Base-by-base conservation (phyloP, 2,888 invertebrate genomes). In the Plusia festucae region DNA sequence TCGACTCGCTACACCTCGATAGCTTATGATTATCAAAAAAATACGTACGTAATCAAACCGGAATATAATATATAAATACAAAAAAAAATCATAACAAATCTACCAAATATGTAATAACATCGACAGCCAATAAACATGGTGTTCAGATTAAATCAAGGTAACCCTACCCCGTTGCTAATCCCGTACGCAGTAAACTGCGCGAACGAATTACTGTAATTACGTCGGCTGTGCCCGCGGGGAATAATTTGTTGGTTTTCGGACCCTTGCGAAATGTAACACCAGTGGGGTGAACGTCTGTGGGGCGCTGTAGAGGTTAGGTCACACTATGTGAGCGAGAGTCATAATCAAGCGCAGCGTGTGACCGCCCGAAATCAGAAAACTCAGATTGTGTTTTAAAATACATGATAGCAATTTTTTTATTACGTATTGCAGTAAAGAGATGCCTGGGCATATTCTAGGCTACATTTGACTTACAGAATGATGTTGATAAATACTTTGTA, bases 161-260 rank as follows among this genome's bases (percentile, higher is more conserved):
- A 79, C 80, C 75, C 69, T 78, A 74, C 68, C 65, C 68, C 65
- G 59, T 66, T 69, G 78, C 80, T 81, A 79, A 82, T 81, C 79
- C 78, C 66, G 68, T 60, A 70, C 71, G 76, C 83, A 84, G 88
- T 84, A 85, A 86, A 88, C 88, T 85, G 87, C 85, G 86, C 84
- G 82, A 89, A 90, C 90, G 90, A 91, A 93, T 92, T 92, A 90
- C 90, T 81, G 91, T 91, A 90, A 93, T 92, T 90, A 93, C 86
- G 85, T 87, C 84, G 83, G 86, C 79, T 74, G 84, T 68, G 82
- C 85, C 93, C 88, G 82, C 79, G 64, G 81, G 79, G 84, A 82
- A 82, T 84, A 84, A 81, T 85, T 85, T 84, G 85, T 83, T 76
- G 81, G 81, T 83, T 81, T 82, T 79, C 74, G 82, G 77, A 77